Conservation (phyloP, 2,888 invertebrate species). For the Gerris lacustris region DNA sequence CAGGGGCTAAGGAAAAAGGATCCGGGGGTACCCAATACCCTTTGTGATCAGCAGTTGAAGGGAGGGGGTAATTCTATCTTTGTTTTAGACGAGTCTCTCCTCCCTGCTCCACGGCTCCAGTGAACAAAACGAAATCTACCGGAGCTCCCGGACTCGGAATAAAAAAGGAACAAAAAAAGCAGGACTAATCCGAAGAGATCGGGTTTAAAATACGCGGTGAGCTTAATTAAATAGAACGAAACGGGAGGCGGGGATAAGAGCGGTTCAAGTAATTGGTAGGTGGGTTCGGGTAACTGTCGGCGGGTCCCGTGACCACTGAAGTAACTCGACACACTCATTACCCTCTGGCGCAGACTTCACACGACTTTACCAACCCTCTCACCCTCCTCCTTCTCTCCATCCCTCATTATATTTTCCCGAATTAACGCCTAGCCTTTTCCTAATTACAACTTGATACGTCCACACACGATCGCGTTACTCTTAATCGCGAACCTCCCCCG, state of each 20-base stretch:
- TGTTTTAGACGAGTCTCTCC: not conserved
- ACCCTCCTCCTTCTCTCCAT: not conserved
- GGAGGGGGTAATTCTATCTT: constrained; percentile 3
- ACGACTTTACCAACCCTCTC: not conserved
- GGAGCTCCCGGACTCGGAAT: not conserved
- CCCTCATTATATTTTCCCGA: constrained; percentile 1
- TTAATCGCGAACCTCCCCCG: not conserved
- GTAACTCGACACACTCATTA: not conserved
- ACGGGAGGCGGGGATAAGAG: not conserved
- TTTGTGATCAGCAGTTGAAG: not conserved
- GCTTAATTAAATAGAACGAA: not conserved
- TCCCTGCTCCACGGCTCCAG: not conserved
- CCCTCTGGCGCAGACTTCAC: not conserved
- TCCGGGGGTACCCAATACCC: not conserved
- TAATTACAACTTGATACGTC: constrained; percentile 5
- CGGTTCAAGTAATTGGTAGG: not conserved
- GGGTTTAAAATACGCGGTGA: constrained; percentile 1
- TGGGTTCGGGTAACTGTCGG: not conserved
- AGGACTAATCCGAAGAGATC: constrained; percentile 3
- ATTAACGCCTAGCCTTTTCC: constrained; percentile 2
- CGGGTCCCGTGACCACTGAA: not conserved
- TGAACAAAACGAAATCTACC: constrained; percentile 5
- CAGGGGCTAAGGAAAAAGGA: not conserved
- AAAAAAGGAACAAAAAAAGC: not conserved
- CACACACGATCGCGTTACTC: not conserved